A percentile compares a stretch with the other conserved stretches of the same genome.
These are phyloP conservation scores for Collichthys lucidus DNA, from an alignment of 2,113 vertebrate species.

Conservation along the genomic window DNA sequence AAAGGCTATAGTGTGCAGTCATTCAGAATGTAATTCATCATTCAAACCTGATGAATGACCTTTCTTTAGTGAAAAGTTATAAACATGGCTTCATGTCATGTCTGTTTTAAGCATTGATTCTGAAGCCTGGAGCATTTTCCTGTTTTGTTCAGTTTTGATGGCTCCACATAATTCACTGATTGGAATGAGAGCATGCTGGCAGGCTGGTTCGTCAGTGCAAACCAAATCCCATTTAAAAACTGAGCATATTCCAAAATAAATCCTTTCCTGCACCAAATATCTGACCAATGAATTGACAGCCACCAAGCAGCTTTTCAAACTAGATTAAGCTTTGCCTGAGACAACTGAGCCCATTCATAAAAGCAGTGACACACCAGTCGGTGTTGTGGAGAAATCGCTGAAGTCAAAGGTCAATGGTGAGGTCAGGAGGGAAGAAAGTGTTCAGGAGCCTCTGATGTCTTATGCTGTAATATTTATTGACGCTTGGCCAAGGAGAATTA, in stretches of 20 bases:
- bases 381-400: too few relatives aligned
- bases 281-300: not conserved
- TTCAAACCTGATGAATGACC: not conserved
- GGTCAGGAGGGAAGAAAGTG: too few relatives aligned
- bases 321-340: not conserved
- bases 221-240: not conserved
- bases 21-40: not conserved
- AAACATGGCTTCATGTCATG: not conserved
- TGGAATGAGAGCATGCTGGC: not conserved
- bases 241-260: not conserved
- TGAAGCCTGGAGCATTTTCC: not conserved
- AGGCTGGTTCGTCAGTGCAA: not conserved
- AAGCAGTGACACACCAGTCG: not conserved
- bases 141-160: not conserved
- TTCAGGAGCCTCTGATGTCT: too few relatives aligned
- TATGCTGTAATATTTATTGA: too few relatives aligned
- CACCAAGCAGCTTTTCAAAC: not conserved
- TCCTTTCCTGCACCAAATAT: conserved; percentile 14
- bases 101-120: not conserved
- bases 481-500: too few relatives aligned
- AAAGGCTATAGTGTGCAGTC: not conserved
- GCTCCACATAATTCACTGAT: not conserved
- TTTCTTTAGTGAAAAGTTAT: not conserved
- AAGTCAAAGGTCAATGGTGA: too few relatives aligned
- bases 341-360: not conserved